Evolutionary conservation across 2,113 vertebrate species (phyloP).

Genomic region (Origma solitaria): DNA sequence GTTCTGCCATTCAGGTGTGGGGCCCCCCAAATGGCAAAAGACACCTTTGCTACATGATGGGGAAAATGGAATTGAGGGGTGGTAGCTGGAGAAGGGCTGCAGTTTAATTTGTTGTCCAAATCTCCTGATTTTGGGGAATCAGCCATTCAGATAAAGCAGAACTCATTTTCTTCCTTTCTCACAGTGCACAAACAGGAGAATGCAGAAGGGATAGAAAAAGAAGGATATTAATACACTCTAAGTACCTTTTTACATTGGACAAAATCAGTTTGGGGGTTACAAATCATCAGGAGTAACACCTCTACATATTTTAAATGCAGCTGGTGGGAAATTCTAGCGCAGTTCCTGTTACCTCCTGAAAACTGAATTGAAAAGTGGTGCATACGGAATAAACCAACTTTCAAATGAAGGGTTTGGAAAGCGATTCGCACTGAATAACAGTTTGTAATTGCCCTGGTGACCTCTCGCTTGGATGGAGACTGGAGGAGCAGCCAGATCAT

Average conservation of each 20-base stretch:
- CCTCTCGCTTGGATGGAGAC: neutral
- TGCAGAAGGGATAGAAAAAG: neutral
- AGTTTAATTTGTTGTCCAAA: neutral
- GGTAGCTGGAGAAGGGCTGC: neutral
- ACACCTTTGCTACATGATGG: rapidly evolving
- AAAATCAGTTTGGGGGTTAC: neutral
- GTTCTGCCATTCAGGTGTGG: neutral
- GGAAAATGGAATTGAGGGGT: neutral
- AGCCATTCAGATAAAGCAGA: neutral
- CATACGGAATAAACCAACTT: neutral
- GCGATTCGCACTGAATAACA: neutral
- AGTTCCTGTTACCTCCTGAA: neutral
- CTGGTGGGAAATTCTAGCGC: neutral
- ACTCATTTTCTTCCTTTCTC: neutral
- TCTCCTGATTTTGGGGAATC: neutral
- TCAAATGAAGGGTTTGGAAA: neutral
- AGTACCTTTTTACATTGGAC: neutral
- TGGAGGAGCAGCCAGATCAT: neutral
- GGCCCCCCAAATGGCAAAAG: neutral
- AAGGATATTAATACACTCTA: neutral
- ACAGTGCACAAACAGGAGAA: neutral
- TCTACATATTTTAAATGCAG: neutral
- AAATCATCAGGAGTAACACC: neutral
- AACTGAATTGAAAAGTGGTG: neutral
- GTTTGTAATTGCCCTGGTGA: neutral